Base-by-base conservation (phyloP, 2,888 invertebrate species). In the Lordiphosa andalusiaca region DNA sequence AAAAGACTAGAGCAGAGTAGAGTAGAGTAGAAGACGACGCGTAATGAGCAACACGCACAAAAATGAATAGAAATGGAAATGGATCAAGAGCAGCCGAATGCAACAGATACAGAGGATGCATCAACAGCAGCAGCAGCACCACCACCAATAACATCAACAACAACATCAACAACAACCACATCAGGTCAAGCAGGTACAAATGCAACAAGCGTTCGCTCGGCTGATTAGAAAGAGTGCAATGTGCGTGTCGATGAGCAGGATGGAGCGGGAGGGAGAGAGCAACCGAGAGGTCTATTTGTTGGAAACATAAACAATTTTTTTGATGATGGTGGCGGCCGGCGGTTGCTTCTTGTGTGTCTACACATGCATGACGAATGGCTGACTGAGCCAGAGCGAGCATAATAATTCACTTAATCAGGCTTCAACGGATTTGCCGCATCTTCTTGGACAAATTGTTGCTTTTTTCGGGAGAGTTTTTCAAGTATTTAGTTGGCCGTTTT, bases 361-460 rank as follows among this genome's bases (percentile, higher is more conserved):
- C 78, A 68, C 71, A 69, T 65, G 71, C 82, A 84, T 77, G 84
- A 77, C 84, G 82, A 75, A 74, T 70, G 59, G 39, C 23, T 7
- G 42, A 50, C 46, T 39, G 50, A 51, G 57, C 38, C 33, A 39
- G 49, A 51, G 40, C 54, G 36, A 42, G 44, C 76, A 75, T 74
- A 75, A 76, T 71, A 81, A 81, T 82, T 71, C 71, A 84, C 73
- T 81, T 82, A 82, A 85, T 83, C 80, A 85, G 85, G 82, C 76
- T 83, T 71, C 69, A 72, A 80, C 65, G 67, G 77, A 77, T 76
- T 81, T 76, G 68, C 63, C 61, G 36, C 54, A 57, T 68, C 49
- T 68, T 75, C 75, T 78, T 70, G 65, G 83, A 77, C 80, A 82
- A 80, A 77, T 82, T 55, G 67, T 56, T 53, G 40, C 35, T 47